Evolutionary conservation across 2,797 vertebrate genomes (phyloP).

Genomic region (Prionace glauca): DNA sequence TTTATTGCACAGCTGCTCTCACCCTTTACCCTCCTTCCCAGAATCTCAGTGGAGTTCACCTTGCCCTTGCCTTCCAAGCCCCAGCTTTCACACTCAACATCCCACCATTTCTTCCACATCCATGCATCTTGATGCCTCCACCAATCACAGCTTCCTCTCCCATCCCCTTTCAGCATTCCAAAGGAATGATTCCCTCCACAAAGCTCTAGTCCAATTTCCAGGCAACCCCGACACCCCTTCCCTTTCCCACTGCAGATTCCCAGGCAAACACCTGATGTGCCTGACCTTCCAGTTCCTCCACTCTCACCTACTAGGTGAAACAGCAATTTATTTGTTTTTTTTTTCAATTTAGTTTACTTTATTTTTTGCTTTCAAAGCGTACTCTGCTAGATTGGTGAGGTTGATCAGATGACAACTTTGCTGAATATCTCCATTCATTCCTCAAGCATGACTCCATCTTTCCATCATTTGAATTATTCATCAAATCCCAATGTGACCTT

Average conservation of each 20-base stretch:
- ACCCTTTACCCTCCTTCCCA: background rate
- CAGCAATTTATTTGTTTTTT: background rate
- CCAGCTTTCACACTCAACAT: background rate
- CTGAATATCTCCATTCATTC: background rate
- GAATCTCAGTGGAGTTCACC: background rate
- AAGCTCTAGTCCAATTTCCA: background rate
- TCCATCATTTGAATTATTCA: background rate
- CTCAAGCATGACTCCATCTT: background rate
- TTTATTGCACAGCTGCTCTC: background rate
- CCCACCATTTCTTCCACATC: background rate
- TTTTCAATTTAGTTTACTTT: background rate
- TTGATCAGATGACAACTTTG: background rate
- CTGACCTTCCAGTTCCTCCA: background rate
- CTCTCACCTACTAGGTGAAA: background rate
- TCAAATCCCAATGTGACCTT: background rate
- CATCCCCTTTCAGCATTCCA: background rate
- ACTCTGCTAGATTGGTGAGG: background rate
- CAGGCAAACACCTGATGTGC: too few species aligned
- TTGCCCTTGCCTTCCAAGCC: background rate
- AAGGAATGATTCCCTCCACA: background rate
- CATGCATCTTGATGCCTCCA: background rate
- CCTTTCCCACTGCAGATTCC: background rate
- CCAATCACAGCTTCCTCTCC: background rate
- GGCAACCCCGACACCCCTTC: background rate
- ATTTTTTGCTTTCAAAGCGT: background rate